Base-by-base conservation (phyloP, 1,140 invertebrate genomes). In the Cotesia glomerata region DNA sequence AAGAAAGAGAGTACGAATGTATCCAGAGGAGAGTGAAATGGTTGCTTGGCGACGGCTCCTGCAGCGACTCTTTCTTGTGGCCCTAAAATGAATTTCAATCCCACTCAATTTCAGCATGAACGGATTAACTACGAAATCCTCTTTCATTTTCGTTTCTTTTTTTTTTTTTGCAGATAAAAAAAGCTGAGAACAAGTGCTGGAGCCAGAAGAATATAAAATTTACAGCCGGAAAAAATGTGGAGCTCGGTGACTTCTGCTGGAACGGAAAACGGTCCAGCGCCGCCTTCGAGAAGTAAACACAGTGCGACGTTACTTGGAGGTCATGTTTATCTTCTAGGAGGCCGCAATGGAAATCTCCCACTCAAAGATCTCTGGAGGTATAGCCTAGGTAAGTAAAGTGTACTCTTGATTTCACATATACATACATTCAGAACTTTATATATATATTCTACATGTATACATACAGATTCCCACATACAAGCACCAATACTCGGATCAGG, bases 361-460 rank as follows among this genome's bases (percentile, higher is more conserved):
- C 89, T 95, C 61, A 92, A 93, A 82, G 95, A 97, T 87, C 90
- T 96, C 71, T 97, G 95, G 95, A 90, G 90, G 78, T 95, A 94
- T 79, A 91, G 92, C 78, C 88, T 95, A 14, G 91, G 94, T 95
- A 79, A 91, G 90, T 88, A 76, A 58, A 51, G 49, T 26, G 77
- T 75, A 49, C 35, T 39, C 13, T 64, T 64, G 56, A 18, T 26
- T 16, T 2, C 16, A 5, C 13, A 13, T 54, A 14, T 54, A 54
- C 5, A 51, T 11, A 51, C n/a, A 51, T n/a, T 11, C 8, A 51
- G n/a, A 51, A 51, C 8, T 51, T 54, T 54, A 14, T 59, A 59
- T 59, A 26, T 5, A 26, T 18, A 59, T 59, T 26, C 26, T 56
- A 39, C 9, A 45, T 45, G 4, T 45, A 8, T 45, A 45, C 11